Conservation (phyloP, 1,140 invertebrate genomes). For the Brachionus rotundiformis region DNA sequence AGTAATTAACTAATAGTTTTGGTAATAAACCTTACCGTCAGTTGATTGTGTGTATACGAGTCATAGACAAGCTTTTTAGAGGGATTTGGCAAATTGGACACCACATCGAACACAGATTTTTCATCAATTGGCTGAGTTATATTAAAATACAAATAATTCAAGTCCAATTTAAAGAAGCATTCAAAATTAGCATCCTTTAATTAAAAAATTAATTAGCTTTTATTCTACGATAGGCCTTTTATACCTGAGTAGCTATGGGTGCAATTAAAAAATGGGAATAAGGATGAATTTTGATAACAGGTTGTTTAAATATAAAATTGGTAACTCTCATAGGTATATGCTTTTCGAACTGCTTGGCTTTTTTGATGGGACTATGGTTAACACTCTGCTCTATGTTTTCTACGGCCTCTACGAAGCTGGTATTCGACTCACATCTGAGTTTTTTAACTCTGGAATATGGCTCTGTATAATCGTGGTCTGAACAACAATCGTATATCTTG, state of each 20-base stretch:
- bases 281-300: slow-evolving; percentile 9
- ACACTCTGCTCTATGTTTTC: not conserved
- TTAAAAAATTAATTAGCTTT: not conserved
- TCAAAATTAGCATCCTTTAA: slow-evolving; percentile 40
- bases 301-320: slow-evolving; percentile 34
- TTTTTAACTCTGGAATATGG: not conserved
- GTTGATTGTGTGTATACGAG: slow-evolving; percentile 46
- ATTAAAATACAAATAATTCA: slow-evolving; percentile 44
- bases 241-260: slow-evolving; percentile 39
- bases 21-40: slow-evolving; percentile 11
- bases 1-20: too few species aligned
- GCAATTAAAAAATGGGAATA: slow-evolving; percentile 43
- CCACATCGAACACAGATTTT: slow-evolving; percentile 30
- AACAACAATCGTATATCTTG: slow-evolving; percentile 32
- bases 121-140: not conserved
- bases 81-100: slow-evolving; percentile 5
- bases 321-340: not conserved
- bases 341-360: slow-evolving; percentile 21
- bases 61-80: slow-evolving; percentile 48
- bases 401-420: not conserved
- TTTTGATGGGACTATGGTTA: not conserved
- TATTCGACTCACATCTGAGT: not conserved
- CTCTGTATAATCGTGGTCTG: not conserved
- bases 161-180: not conserved
- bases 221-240: not conserved